Evolutionary conservation across 35 echinoderm and acorn worm species (phyloP).

Genomic region (Amphiura filiformis): DNA sequence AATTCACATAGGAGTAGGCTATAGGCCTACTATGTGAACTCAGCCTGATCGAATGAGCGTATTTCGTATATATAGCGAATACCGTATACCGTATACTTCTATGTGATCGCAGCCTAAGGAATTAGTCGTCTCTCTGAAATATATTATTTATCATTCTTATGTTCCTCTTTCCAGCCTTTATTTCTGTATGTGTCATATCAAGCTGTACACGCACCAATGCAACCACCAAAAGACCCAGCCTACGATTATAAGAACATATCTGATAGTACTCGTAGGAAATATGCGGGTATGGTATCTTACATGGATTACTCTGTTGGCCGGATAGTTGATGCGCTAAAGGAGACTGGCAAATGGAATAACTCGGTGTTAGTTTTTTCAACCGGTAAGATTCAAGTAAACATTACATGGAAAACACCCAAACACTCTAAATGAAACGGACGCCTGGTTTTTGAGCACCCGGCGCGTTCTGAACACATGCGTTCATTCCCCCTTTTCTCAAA

Average conservation of each 20-base stretch:
- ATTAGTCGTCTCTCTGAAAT: no score
- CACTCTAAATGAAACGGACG: no score
- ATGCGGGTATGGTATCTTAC: conserved; percentile 59
- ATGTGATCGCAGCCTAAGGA: no score
- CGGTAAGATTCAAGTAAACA: conserved; percentile 3
- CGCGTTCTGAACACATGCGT: no score
- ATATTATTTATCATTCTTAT: no score
- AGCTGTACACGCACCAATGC: conserved; percentile 49
- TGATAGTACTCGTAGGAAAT: neutral
- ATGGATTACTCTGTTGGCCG: conserved; percentile 69
- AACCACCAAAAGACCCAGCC: conserved; percentile 33
- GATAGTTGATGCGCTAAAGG: conserved; percentile 28
- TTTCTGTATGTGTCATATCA: conserved; percentile 66
- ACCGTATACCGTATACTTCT: no score
- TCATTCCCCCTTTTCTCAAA: no score
- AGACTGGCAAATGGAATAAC: conserved; percentile 36
- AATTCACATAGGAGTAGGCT: no score
- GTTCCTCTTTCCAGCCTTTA: conserved; percentile 52
- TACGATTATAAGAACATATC: conserved; percentile 16
- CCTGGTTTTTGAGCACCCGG: no score
- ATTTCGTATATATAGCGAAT: no score
- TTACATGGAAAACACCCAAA: neutral
- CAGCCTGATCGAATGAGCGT: no score
- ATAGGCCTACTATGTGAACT: no score
- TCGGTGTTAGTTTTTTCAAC: conserved; percentile 62